These are phyloP conservation scores for Hemicentrotus pulcherrimus DNA, from an alignment of 35 echinoderm and acorn worm species.

Conservation along the genomic window DNA sequence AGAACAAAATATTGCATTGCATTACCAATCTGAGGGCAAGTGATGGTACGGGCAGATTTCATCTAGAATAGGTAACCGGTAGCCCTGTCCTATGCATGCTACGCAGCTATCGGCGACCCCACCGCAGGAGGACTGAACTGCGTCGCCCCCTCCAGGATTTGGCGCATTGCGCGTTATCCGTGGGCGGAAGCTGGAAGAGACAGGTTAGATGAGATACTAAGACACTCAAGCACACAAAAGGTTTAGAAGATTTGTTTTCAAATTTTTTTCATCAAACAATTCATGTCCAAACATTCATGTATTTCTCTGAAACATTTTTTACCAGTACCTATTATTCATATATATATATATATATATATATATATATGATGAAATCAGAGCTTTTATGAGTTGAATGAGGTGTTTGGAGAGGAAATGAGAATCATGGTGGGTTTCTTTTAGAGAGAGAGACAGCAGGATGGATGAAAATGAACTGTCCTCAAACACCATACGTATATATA, in stretches of 20 bases:
- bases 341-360: too few species aligned
- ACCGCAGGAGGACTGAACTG: conserved; percentile 42
- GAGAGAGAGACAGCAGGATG: neutral
- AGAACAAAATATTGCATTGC: neutral
- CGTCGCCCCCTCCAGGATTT: conserved; percentile 83
- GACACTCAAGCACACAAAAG: conserved; percentile 5
- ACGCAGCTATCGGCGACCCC: conserved; percentile 54
- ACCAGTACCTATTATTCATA: neutral
- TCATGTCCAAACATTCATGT: neutral
- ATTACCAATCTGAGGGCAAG: conserved; percentile 91
- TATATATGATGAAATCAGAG: neutral
- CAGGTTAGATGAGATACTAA: conserved; percentile 11
- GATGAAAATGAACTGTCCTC: neutral
- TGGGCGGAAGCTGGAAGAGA: conserved; percentile 60
- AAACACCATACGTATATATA: neutral
- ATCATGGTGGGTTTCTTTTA: neutral
- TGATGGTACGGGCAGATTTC: conserved; percentile 93
- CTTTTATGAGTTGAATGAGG: neutral
- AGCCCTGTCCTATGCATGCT: conserved; percentile 75
- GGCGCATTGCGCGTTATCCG: conserved; percentile 76
- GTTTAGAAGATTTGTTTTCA: neutral
- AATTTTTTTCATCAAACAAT: neutral
- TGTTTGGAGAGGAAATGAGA: neutral
- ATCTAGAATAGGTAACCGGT: conserved; percentile 84
- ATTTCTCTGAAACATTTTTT: neutral